phyloP scores from a whole-genome alignment of 2,113 vertebrate species.

The Pelvicachromis taeniatus region DNA sequence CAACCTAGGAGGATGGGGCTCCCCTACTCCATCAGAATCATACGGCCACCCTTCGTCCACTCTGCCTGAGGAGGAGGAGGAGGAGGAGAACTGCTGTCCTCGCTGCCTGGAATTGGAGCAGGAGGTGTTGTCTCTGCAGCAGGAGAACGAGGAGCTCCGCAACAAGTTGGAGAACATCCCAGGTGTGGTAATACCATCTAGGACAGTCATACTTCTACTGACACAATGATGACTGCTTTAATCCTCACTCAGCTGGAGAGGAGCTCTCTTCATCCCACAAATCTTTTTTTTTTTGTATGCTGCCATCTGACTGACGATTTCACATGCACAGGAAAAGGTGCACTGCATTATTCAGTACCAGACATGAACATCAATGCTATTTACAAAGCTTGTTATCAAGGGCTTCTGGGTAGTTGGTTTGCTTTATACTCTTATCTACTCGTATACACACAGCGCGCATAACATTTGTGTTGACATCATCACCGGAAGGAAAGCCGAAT shows the following conservation, averaged over 20 bases:
- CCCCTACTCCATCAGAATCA: conserved; percentile 92
- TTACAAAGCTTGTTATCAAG: not conserved
- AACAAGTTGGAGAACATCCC: conserved; percentile 91
- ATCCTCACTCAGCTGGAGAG: not conserved
- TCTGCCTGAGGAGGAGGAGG: conserved; percentile 86
- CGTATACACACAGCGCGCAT: not conserved
- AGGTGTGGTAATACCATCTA: conserved; percentile 71
- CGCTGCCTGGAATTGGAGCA: conserved; percentile 95
- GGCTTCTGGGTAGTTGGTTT: not conserved
- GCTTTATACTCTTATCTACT: not conserved
- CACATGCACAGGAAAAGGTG: not conserved
- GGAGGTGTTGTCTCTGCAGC: conserved; percentile 94
- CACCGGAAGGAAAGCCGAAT: not conserved
- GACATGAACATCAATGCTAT: not conserved
- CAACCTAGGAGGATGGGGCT: conserved; percentile 90
- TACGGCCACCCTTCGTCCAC: conserved; percentile 96
- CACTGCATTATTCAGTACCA: not conserved
- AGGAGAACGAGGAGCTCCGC: conserved; percentile 96
- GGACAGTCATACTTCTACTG: not conserved
- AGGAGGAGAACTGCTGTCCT: conserved; percentile 92
- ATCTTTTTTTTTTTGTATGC: not conserved
- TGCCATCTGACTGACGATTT: not conserved
- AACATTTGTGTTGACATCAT: not conserved
- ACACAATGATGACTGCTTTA: not conserved
- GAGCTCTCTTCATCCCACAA: not conserved